Conservation (phyloP, 1,140 invertebrate genomes). For the Thaumatotibia leucotreta region DNA sequence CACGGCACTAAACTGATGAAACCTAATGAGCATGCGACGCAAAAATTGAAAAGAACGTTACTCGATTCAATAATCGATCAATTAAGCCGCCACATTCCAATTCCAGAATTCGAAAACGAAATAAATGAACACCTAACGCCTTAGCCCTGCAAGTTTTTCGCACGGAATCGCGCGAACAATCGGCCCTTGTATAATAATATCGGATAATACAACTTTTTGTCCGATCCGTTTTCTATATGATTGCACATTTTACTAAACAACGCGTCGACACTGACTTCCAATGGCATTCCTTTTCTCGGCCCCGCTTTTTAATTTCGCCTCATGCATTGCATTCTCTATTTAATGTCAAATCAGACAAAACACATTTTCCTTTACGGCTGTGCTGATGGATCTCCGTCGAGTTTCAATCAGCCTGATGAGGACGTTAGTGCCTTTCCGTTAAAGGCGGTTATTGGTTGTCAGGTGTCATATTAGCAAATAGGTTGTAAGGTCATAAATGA, state of each 20-base stretch:
- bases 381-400: neutral
- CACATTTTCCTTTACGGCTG: constrained; percentile 15
- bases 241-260: constrained; percentile 64
- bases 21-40: constrained; percentile 26
- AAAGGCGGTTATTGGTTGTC: constrained; percentile 22
- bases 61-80: constrained; percentile 39
- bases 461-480: constrained; percentile 16
- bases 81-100: constrained; percentile 38
- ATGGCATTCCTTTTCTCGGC: constrained; percentile 32
- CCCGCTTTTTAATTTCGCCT: constrained; percentile 14
- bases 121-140: constrained; percentile 22
- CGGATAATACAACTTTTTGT: constrained; percentile 47
- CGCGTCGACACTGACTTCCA: constrained; percentile 37
- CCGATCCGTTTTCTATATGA: constrained; percentile 55
- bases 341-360: constrained; percentile 7
- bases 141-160: constrained; percentile 39
- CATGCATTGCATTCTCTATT: constrained; percentile 6
- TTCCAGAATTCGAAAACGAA: constrained; percentile 25
- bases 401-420: neutral
- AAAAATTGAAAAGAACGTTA: constrained; percentile 21
- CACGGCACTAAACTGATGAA: constrained; percentile 17
- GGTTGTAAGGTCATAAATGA: constrained; percentile 32
- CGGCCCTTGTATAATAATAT: constrained; percentile 45
- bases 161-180: constrained; percentile 45
- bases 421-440: neutral